Evolutionary conservation across 1,140 invertebrate species (phyloP).

Genomic region (Sogatella furcifera): DNA sequence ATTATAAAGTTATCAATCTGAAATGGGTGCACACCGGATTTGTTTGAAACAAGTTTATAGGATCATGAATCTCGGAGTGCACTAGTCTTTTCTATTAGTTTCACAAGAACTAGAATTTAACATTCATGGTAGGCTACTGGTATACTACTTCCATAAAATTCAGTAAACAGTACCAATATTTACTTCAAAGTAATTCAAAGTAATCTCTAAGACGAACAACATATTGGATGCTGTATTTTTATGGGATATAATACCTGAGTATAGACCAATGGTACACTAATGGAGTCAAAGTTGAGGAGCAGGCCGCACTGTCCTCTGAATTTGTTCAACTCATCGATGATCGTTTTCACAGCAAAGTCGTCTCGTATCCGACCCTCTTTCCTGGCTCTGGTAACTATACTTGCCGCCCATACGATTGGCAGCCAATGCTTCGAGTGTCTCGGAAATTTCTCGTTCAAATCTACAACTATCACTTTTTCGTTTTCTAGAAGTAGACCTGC

Average conservation of each 20-base stretch:
- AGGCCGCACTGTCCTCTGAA: slow-evolving; percentile 74
- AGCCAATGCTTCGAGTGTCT: slow-evolving; percentile 89
- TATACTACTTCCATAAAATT: too few species aligned
- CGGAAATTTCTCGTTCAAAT: slow-evolving; percentile 71
- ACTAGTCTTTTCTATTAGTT: too few species aligned
- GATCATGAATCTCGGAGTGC: too few species aligned
- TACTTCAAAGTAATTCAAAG: too few species aligned
- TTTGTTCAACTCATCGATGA: slow-evolving; percentile 81
- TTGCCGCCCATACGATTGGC: slow-evolving; percentile 86
- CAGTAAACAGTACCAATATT: too few species aligned
- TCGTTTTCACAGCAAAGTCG: slow-evolving; percentile 84
- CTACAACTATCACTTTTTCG: slow-evolving; percentile 67
- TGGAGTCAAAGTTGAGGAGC: slow-evolving; percentile 76
- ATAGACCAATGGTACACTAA: slow-evolving; percentile 87
- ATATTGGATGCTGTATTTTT: too few species aligned
- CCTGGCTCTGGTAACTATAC: slow-evolving; percentile 72
- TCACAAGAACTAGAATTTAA: too few species aligned
- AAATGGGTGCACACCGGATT: too few species aligned
- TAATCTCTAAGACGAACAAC: too few species aligned
- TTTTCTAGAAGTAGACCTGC: slow-evolving; percentile 74
- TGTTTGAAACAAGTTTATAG: too few species aligned
- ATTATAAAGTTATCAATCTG: too few species aligned
- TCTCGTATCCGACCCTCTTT: slow-evolving; percentile 86
- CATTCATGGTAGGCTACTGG: too few species aligned
- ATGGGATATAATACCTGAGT: slow-evolving; percentile 79